phyloP scores from a whole-genome alignment of 2,888 invertebrate genomes.

The Eumacrocentrus americanus region DNA sequence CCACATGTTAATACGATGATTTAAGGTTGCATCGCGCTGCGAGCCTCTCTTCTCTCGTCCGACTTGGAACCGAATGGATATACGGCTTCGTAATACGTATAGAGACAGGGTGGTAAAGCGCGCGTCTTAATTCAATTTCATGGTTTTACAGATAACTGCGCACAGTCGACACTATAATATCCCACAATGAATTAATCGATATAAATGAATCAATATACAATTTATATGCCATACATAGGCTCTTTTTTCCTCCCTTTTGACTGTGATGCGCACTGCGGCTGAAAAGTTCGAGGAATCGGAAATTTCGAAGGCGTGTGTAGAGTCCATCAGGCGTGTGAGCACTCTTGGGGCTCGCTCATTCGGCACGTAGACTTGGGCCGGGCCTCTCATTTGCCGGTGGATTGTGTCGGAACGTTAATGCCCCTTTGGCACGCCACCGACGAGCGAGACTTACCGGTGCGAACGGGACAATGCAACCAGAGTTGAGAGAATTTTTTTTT shows the following conservation, averaged over 20 bases:
- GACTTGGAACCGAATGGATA: constrained; percentile 16
- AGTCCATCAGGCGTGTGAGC: constrained; percentile 49
- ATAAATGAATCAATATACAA: too few relatives aligned
- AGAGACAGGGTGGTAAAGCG: constrained; percentile 26
- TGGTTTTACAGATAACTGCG: constrained; percentile 26
- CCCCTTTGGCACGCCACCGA: constrained; percentile 49
- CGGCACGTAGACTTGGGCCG: constrained; percentile 46
- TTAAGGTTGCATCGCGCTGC: constrained; percentile 41
- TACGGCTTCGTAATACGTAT: constrained; percentile 30
- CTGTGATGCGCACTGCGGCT: constrained; percentile 37
- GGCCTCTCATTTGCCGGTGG: constrained; percentile 57
- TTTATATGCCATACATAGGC: too few relatives aligned
- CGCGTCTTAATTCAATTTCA: constrained; percentile 34
- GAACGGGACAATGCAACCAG: constrained; percentile 50
- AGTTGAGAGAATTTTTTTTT: constrained; percentile 31
- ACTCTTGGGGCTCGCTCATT: constrained; percentile 46
- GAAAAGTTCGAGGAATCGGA: constrained; percentile 54
- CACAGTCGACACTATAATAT: constrained; percentile 14
- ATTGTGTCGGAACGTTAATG: constrained; percentile 56
- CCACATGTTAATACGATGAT: constrained; percentile 50
- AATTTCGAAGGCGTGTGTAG: constrained; percentile 57
- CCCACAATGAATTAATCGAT: constrained; percentile 20
- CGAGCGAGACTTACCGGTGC: constrained; percentile 50
- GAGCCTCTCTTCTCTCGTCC: constrained; percentile 13
- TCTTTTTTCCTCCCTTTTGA: not conserved